phyloP scores from a whole-genome alignment of 2,797 vertebrate genomes.

The Etheostoma nigrum region DNA sequence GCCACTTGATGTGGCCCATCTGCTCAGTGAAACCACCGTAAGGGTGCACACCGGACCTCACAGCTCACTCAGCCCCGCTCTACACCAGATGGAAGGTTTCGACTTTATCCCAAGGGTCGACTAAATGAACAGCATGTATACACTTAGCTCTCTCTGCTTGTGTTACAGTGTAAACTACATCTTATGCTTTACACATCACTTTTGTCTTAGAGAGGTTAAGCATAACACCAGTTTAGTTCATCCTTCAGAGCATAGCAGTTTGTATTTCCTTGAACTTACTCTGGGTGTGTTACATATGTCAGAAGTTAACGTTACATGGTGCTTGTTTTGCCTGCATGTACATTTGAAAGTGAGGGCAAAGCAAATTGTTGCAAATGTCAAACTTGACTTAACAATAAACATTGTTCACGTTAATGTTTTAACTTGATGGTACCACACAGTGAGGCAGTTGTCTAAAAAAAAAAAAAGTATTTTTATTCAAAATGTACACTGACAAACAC shows the following conservation, averaged over 20 bases:
- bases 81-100: slow-evolving; percentile 28
- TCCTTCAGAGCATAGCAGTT: slow-evolving; percentile 39
- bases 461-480: slow-evolving; percentile 74
- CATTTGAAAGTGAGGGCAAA: slow-evolving; percentile 52
- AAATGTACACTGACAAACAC: slow-evolving; percentile 66
- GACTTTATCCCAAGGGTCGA: neutral
- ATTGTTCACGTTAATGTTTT: slow-evolving; percentile 47
- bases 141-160: slow-evolving; percentile 34
- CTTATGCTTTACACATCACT: slow-evolving; percentile 35
- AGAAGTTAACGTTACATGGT: slow-evolving; percentile 75
- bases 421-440: slow-evolving; percentile 23
- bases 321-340: slow-evolving; percentile 76
- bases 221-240: slow-evolving; percentile 32
- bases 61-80: slow-evolving; percentile 20
- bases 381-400: slow-evolving; percentile 71
- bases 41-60: slow-evolving; percentile 18
- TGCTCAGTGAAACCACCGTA: slow-evolving; percentile 45
- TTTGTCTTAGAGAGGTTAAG: slow-evolving; percentile 40
- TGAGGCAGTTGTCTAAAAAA: slow-evolving; percentile 40
- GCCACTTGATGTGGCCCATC: slow-evolving; percentile 25
- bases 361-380: slow-evolving; percentile 60
- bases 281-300: slow-evolving; percentile 58
- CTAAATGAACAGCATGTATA: slow-evolving; percentile 30
- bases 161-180: slow-evolving; percentile 47
- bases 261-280: slow-evolving; percentile 46